A percentile compares a stretch with the other conserved stretches of the same genome.
Evolutionary conservation across 1,140 invertebrate genomes (phyloP).

Genomic region (Parapsyche elsis): DNA sequence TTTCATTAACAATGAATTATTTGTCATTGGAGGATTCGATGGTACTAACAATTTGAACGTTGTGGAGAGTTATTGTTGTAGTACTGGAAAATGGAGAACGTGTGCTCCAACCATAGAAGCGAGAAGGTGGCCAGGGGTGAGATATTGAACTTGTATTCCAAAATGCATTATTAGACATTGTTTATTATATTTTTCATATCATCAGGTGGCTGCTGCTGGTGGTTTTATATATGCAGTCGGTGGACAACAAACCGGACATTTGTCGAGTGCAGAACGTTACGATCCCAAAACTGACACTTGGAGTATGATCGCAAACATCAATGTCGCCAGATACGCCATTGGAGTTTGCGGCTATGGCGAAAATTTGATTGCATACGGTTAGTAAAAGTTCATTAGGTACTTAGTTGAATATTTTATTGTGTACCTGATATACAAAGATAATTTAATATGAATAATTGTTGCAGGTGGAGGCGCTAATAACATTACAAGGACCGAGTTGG

Average conservation of each 20-base stretch:
- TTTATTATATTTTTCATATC: background rate
- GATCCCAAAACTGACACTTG: background rate
- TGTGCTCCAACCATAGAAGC: background rate
- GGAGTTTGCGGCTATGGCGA: background rate
- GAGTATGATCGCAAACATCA: background rate
- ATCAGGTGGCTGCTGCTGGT: background rate
- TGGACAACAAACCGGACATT: background rate
- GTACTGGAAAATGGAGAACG: background rate
- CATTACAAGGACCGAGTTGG: background rate
- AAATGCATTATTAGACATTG: background rate
- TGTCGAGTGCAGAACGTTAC: background rate
- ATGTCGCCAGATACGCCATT: background rate
- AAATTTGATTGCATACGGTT: background rate
- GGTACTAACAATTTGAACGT: background rate
- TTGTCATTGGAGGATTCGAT: background rate
- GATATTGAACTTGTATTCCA: background rate
- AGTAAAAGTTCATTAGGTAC: background rate
- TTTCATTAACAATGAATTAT: background rate
- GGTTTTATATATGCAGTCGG: background rate
- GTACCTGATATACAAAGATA: background rate
- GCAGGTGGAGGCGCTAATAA: background rate
- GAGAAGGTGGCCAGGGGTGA: background rate
- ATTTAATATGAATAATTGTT: background rate
- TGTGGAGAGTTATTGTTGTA: background rate
- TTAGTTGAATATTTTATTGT: background rate